Evolutionary conservation across 2,888 invertebrate species (phyloP).

Genomic region (Limnephilus rhombicus): DNA sequence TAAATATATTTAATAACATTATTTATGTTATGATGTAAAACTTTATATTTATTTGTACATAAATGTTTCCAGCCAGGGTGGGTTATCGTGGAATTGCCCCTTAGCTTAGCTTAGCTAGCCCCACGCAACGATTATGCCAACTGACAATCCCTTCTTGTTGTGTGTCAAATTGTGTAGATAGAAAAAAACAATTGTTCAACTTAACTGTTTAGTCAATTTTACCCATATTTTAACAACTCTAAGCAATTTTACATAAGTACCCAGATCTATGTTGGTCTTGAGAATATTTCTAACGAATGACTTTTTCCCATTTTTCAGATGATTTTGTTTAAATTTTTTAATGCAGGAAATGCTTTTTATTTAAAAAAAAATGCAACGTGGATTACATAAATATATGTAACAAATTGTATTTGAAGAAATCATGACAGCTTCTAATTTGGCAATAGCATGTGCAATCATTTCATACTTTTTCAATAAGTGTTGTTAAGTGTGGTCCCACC

Average conservation of each 20-base stretch:
- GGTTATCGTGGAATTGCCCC: slow-evolving; percentile 55
- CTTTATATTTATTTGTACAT: slow-evolving; percentile 29
- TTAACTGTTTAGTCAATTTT: slow-evolving; percentile 9
- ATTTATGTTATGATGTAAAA: slow-evolving; percentile 32
- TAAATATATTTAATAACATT: slow-evolving; percentile 12
- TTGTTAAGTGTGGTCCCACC: neutral
- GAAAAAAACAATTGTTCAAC: slow-evolving; percentile 46
- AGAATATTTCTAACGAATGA: neutral
- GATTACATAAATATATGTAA: neutral
- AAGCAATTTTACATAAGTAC: slow-evolving; percentile 8
- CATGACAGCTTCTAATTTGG: neutral
- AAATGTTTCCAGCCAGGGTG: slow-evolving; percentile 39
- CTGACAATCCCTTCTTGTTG: slow-evolving; percentile 64
- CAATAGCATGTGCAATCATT: neutral
- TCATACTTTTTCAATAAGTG: neutral
- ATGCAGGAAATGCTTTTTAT: neutral
- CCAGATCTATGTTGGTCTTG: neutral
- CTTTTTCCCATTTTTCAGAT: neutral
- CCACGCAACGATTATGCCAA: slow-evolving; percentile 54
- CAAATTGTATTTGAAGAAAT: neutral
- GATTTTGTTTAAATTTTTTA: neutral
- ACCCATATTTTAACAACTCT: slow-evolving; percentile 17
- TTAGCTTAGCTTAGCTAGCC: slow-evolving; percentile 22
- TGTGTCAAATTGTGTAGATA: slow-evolving; percentile 62
- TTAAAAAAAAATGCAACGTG: neutral